phyloP scores from a whole-genome alignment of 1,140 invertebrate species.

The Ladona fulva region DNA sequence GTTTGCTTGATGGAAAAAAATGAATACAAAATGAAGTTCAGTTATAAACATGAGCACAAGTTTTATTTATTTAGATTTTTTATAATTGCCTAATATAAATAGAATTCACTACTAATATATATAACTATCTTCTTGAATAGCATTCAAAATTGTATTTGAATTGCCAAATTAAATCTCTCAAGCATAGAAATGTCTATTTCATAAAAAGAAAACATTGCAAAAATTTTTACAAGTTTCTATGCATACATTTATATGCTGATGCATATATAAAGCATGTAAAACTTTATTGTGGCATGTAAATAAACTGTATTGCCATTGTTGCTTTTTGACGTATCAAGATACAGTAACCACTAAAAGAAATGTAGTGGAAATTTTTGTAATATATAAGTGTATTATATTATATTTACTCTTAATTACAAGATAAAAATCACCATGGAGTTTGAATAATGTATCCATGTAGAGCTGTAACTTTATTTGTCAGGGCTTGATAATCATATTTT shows the following conservation, averaged over 20 bases:
- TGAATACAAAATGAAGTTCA: too few species aligned
- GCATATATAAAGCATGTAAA: constrained; percentile 10
- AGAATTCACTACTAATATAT: background rate
- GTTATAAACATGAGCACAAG: too few species aligned
- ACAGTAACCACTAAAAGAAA: constrained; percentile 10
- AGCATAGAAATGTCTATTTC: constrained; percentile 3
- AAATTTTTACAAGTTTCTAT: constrained; percentile 3
- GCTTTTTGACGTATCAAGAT: background rate
- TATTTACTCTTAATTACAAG: background rate
- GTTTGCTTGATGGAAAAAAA: too few species aligned
- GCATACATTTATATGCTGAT: background rate
- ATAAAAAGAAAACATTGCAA: background rate
- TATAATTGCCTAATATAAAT: background rate
- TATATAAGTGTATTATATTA: constrained; percentile 9
- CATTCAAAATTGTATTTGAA: constrained; percentile 8
- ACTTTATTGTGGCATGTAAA: constrained; percentile 1
- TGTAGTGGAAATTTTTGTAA: constrained; percentile 7
- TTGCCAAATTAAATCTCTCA: background rate
- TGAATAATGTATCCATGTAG: background rate
- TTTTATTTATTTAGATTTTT: constrained; percentile 5
- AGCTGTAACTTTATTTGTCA: constrained; percentile 1
- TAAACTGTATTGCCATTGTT: constrained; percentile 7
- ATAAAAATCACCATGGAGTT: background rate
- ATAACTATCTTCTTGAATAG: background rate
- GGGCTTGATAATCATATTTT: background rate